Percentiles rank a stretch among this genome's conserved stretches.
These are phyloP conservation scores for Campaea margaritaria DNA, from an alignment of 2,888 invertebrate genomes.

Conservation along the genomic window DNA sequence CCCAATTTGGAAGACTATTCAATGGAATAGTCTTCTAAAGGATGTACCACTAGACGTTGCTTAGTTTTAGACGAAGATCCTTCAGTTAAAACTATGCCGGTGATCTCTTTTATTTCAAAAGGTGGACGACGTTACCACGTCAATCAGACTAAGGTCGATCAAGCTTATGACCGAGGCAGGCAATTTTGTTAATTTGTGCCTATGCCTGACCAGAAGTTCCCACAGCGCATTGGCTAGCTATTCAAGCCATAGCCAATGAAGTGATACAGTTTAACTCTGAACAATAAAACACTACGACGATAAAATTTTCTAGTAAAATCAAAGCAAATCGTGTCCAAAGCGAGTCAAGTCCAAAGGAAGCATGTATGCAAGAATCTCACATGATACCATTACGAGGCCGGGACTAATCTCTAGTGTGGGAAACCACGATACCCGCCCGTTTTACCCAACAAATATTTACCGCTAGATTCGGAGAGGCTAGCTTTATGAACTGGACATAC, in stretches of 20 bases:
- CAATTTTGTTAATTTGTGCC: too few relatives aligned
- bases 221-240: not conserved
- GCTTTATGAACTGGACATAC: slow-evolving; percentile 6
- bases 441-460: slow-evolving; percentile 44
- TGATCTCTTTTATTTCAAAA: too few relatives aligned
- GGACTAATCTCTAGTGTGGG: slow-evolving; percentile 45
- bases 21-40: too few relatives aligned
- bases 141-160: too few relatives aligned
- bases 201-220: not conserved
- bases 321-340: slow-evolving; percentile 9
- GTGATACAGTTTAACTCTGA: slow-evolving; percentile 11
- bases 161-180: too few relatives aligned
- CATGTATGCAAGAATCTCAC: slow-evolving; percentile 21
- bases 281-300: slow-evolving; percentile 9
- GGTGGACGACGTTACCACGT: too few relatives aligned
- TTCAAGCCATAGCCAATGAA: slow-evolving; percentile 3
- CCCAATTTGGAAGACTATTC: too few relatives aligned
- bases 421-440: slow-evolving; percentile 42
- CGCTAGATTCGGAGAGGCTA: slow-evolving; percentile 29
- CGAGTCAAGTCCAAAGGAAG: slow-evolving; percentile 13
- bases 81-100: too few relatives aligned
- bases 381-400: slow-evolving; percentile 23
- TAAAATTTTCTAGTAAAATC: slow-evolving; percentile 17
- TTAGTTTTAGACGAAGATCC: too few relatives aligned
- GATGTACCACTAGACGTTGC: too few relatives aligned